Evolutionary conservation across 2,888 invertebrate species (phyloP), one percentile per base, ranked within the genome.

Genomic region (Papilio protenor): DNA sequence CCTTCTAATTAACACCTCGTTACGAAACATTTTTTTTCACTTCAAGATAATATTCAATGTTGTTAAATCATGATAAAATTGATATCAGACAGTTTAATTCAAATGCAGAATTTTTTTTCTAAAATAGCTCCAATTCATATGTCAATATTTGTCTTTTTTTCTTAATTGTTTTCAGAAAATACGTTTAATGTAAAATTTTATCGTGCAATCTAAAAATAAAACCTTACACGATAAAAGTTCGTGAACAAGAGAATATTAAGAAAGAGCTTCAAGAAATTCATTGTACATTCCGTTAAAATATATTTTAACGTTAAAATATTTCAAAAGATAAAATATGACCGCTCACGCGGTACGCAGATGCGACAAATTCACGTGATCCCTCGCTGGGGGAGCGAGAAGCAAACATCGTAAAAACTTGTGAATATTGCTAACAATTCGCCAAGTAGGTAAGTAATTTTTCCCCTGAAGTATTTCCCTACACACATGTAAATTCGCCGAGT

Each of bases 341-440:
- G 86, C 86, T 88, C 84, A 86, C 89, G 88, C 84, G 86, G 87
- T 87, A 89, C 89, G 87, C 91, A 91, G 90, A 91, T 90, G 91
- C 87, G 90, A 86, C 86, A 87, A 86, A 87, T 88, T 85, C 86
- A 85, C 85, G 88, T 87, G 91, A 90, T 89, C 88, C 87, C 84
- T 80, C 81, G 84, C 88, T 86, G 81, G 85, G 84, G 84, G 84
- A 82, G 82, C 75, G 87, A 85, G 88, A 86, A 88, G 89, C 87
- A 89, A 91, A 90, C 87, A 88, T 88, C 87, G 90, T 89, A 91
- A 90, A 91, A 92, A 92, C 87, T 91, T 89, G 88, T 85, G 86
- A 88, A 89, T 87, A 89, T 88, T 88, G 87, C 88, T 84, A 88
- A 89, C 89, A 90, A 89, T 89, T 89, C 88, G 84, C 85, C 83